Evolutionary conservation across 2,113 vertebrate genomes (phyloP).

Genomic region (Nipponia nippon): DNA sequence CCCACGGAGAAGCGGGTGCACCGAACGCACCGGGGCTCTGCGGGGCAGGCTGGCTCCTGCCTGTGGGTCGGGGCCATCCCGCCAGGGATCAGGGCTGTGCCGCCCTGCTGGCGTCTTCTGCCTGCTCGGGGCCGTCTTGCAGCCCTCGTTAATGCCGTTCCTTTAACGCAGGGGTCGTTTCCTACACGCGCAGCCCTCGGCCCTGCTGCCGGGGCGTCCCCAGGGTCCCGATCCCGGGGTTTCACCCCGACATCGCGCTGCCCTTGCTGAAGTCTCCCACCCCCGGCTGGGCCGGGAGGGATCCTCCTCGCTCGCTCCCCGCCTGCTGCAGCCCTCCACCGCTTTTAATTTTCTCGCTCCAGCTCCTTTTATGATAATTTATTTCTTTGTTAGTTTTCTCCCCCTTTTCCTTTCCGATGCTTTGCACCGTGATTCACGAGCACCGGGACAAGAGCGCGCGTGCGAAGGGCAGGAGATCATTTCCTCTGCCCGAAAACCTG

Average conservation of each 20-base stretch:
- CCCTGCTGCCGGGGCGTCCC: rapidly evolving
- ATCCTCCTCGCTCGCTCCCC: rapidly evolving
- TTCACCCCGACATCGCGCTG: rapidly evolving
- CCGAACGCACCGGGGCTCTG: background rate
- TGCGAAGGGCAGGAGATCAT: background rate
- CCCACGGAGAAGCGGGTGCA: background rate
- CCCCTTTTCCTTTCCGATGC: background rate
- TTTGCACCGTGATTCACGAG: background rate
- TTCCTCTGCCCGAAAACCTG: background rate
- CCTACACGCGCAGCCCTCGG: rapidly evolving
- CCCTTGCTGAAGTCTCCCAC: rapidly evolving
- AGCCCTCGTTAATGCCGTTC: rapidly evolving
- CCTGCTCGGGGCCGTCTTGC: rapidly evolving
- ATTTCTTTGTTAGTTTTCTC: background rate
- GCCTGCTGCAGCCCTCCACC: rapidly evolving
- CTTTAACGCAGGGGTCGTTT: background rate
- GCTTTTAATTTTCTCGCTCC: background rate
- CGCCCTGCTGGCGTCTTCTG: background rate
- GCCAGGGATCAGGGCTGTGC: background rate
- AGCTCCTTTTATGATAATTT: rapidly evolving
- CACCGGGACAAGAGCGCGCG: rapidly evolving
- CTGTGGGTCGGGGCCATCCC: rapidly evolving
- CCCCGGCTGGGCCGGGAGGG: background rate
- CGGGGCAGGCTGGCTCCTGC: background rate
- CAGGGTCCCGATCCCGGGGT: rapidly evolving